Evolutionary conservation across 2,113 vertebrate genomes (phyloP).

Genomic region (Todiramphus chloris): DNA sequence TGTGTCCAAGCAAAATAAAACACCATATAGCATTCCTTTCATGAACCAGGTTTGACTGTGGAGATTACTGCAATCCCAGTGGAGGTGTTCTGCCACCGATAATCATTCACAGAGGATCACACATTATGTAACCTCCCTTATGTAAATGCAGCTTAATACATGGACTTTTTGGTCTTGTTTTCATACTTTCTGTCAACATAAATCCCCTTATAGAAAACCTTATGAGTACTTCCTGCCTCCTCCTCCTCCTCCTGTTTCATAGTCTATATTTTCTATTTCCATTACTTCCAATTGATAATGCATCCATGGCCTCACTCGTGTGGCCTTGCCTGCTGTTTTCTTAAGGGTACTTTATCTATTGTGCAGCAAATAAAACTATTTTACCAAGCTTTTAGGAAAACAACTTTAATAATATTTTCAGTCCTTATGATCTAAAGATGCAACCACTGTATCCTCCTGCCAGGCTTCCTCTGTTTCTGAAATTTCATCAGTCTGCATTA

Average conservation of each 20-base stretch:
- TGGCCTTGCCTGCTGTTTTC: background rate
- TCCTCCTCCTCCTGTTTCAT: background rate
- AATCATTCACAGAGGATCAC: constrained; percentile 57
- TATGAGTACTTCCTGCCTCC: background rate
- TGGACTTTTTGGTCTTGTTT: background rate
- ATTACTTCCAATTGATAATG: background rate
- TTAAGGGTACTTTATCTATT: background rate
- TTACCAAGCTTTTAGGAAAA: background rate
- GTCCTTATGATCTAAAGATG: background rate
- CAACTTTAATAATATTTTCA: background rate
- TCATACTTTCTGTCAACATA: background rate
- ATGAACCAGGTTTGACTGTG: constrained; percentile 40
- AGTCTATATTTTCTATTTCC: background rate
- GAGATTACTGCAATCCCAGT: constrained; percentile 48
- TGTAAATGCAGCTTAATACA: background rate
- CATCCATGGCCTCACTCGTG: background rate
- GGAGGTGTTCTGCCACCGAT: constrained; percentile 62
- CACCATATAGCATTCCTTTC: background rate
- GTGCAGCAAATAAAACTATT: background rate
- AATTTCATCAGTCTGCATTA: background rate
- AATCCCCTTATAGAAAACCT: background rate
- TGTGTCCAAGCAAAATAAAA: background rate
- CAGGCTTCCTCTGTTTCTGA: background rate
- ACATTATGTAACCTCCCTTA: constrained; percentile 42
- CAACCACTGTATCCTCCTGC: background rate